A percentile compares a stretch with the other conserved stretches of the same genome.
These are phyloP conservation scores for Drosophila phalerata DNA, from an alignment of 2,888 invertebrate species.

Conservation along the genomic window DNA sequence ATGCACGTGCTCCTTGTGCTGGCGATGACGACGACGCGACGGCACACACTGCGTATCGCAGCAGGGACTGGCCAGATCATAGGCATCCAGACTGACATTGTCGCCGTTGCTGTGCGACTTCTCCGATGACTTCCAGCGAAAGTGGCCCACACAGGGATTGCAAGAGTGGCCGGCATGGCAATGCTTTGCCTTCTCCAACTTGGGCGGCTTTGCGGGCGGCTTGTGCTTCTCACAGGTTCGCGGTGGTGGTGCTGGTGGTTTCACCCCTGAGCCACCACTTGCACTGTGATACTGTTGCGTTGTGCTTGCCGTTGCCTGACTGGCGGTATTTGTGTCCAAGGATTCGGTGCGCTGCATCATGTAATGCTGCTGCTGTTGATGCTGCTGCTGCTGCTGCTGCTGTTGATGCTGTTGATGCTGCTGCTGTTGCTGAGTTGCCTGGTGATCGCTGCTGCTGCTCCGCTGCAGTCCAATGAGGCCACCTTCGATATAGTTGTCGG, in stretches of 20 bases:
- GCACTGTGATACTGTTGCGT: conserved; percentile 63
- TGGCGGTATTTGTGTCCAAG: conserved; percentile 72
- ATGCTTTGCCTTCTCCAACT: conserved; percentile 81
- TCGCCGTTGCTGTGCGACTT: conserved; percentile 86
- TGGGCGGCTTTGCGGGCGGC: conserved; percentile 73
- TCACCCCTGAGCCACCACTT: conserved; percentile 40
- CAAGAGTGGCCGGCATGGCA: conserved; percentile 87
- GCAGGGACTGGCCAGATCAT: conserved; percentile 94
- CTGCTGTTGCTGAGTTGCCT: conserved; percentile 57
- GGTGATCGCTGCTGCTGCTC: conserved; percentile 87
- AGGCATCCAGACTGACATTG: conserved; percentile 93
- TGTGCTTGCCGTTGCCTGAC: conserved; percentile 43
- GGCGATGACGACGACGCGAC: conserved; percentile 86
- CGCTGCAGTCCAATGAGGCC: conserved; percentile 85
- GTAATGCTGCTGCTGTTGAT: conserved; percentile 82
- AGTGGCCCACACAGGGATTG: conserved; percentile 90
- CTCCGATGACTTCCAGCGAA: conserved; percentile 84
- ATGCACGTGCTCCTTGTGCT: conserved; percentile 88
- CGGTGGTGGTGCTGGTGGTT: conserved; percentile 83
- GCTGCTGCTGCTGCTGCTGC: conserved; percentile 82
- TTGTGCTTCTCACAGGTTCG: conserved; percentile 84
- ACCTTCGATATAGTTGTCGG: conserved; percentile 88
- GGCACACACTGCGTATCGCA: conserved; percentile 95
- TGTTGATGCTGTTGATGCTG: conserved; percentile 53
- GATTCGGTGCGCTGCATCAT: conserved; percentile 88